A percentile compares a stretch with the other conserved stretches of the same genome.
Evolutionary conservation across 1,140 invertebrate species (phyloP).

Genomic region (Plutomurus gul): DNA sequence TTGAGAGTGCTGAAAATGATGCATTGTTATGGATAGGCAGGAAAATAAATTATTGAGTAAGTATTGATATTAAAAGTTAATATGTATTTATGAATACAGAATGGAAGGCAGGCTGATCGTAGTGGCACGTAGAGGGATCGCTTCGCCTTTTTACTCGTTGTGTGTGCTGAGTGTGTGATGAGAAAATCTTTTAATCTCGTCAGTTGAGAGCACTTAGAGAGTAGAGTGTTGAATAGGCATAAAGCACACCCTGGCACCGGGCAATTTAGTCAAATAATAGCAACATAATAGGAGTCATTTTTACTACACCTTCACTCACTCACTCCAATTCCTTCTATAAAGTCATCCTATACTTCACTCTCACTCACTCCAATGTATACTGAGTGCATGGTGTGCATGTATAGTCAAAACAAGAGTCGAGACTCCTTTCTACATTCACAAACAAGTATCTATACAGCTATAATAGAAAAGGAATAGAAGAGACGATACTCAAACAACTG

Average conservation of each 20-base stretch:
- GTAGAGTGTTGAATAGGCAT: slow-evolving; percentile 46
- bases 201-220: slow-evolving; percentile 53
- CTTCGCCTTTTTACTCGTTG: too few species aligned
- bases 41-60: too few species aligned
- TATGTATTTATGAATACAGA: too few species aligned
- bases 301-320: slow-evolving; percentile 13
- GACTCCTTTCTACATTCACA: too few species aligned
- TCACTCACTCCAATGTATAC: not conserved
- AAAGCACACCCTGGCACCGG: slow-evolving; percentile 52
- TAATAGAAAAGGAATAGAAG: not conserved
- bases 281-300: slow-evolving; percentile 50
- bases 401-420: too few species aligned
- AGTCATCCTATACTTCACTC: not conserved
- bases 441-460: too few species aligned
- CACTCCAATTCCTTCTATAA: not conserved
- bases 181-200: slow-evolving; percentile 53
- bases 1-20: too few species aligned
- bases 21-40: too few species aligned
- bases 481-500: not conserved
- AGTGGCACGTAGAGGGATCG: too few species aligned
- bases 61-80: too few species aligned
- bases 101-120: too few species aligned
- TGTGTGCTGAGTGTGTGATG: slow-evolving; percentile 29
- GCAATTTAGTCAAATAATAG: slow-evolving; percentile 47
- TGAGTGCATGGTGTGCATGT: too few species aligned